A percentile compares a stretch with the other conserved stretches of the same genome.
Evolutionary conservation across 2,888 invertebrate species (phyloP).

Genomic region (Caenorhabditis sp.): DNA sequence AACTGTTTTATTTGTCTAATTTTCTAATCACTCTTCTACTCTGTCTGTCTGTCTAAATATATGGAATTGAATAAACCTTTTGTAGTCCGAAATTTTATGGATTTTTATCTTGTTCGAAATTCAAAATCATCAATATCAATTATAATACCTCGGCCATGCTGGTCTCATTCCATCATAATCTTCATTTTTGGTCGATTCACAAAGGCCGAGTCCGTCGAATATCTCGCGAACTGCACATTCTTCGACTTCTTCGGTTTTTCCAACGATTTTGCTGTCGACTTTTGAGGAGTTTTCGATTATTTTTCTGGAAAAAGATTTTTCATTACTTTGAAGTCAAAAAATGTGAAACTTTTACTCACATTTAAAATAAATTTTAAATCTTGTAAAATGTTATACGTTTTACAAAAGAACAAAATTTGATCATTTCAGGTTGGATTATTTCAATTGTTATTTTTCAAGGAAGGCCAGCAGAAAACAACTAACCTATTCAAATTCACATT

Average conservation of each 20-base stretch:
- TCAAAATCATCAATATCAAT: too few species aligned
- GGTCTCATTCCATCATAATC: slow-evolving; percentile 59
- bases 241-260: not conserved
- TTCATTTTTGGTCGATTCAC: slow-evolving; percentile 21
- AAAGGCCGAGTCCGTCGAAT: slow-evolving; percentile 41
- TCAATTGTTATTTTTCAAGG: slow-evolving; percentile 1
- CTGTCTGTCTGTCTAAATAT: slow-evolving; percentile 2
- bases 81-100: too few species aligned
- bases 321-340: too few species aligned
- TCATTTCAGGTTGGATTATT: too few species aligned
- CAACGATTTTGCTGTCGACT: not conserved
- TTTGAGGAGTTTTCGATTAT: slow-evolving; percentile 6
- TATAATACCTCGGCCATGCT: slow-evolving; percentile 54
- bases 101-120: too few species aligned
- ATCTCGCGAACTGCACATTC: slow-evolving; percentile 11
- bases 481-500: slow-evolving; percentile 59
- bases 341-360: too few species aligned
- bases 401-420: too few species aligned
- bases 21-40: not conserved
- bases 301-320: slow-evolving; percentile 19
- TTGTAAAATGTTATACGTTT: too few species aligned
- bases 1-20: not conserved
- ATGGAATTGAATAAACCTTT: slow-evolving; percentile 6
- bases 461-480: not conserved
- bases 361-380: too few species aligned